Conservation (phyloP, 2,888 invertebrate species). For the Baronia brevicornis region DNA sequence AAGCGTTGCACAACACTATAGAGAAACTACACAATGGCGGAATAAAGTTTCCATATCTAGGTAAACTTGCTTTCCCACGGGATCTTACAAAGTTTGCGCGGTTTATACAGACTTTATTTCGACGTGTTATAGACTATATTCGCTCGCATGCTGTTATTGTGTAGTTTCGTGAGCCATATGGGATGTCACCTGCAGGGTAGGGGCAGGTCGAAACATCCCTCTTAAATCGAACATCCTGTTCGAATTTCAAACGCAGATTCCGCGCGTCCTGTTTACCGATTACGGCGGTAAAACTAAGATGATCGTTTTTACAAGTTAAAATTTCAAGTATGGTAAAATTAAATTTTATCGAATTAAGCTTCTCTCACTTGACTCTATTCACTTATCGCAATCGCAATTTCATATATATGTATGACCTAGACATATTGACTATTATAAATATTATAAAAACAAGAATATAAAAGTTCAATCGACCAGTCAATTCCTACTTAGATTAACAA, state of each 20-base stretch:
- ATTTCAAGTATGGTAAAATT: too few relatives aligned
- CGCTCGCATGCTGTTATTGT: constrained; percentile 5
- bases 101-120: constrained; percentile 17
- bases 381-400: too few relatives aligned
- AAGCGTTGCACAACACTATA: constrained; percentile 33
- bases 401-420: too few relatives aligned
- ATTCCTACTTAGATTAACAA: too few relatives aligned
- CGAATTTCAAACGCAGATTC: constrained; percentile 46
- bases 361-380: too few relatives aligned
- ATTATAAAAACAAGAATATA: too few relatives aligned
- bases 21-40: constrained; percentile 34
- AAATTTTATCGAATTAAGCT: too few relatives aligned
- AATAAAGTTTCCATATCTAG: constrained; percentile 57
- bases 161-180: constrained; percentile 30
- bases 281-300: constrained; percentile 6
- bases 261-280: constrained; percentile 50
- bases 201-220: constrained; percentile 68
- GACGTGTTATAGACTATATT: constrained; percentile 20
- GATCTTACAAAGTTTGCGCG: constrained; percentile 19
- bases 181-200: constrained; percentile 64
- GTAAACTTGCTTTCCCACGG: constrained; percentile 65
- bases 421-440: too few relatives aligned
- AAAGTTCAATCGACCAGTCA: too few relatives aligned
- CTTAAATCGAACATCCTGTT: constrained; percentile 55
- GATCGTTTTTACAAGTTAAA: not conserved